A percentile compares a stretch with the other conserved stretches of the same genome.
Evolutionary conservation across 2,888 invertebrate genomes (phyloP).

Genomic region (Drosophila suboccidentalis): DNA sequence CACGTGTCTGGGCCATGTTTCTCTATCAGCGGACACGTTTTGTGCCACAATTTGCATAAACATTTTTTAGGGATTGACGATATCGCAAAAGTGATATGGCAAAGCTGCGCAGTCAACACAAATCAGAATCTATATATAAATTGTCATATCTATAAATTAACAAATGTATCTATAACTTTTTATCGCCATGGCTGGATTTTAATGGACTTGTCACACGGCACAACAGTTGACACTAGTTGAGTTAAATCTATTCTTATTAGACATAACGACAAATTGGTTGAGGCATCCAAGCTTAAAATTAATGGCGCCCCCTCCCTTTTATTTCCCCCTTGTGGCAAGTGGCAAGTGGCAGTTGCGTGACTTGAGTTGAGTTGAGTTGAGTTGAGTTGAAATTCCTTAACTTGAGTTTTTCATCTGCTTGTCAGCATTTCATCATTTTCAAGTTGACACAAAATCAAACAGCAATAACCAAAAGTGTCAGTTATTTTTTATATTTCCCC

Average conservation of each 20-base stretch:
- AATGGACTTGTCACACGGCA: constrained; percentile 63
- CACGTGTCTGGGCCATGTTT: constrained; percentile 66
- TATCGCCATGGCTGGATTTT: constrained; percentile 13
- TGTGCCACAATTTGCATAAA: constrained; percentile 46
- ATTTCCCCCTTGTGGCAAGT: not conserved
- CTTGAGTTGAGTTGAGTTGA: constrained; percentile 23
- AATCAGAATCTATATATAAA: constrained; percentile 12
- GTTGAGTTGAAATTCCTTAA: constrained; percentile 43
- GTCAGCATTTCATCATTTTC: constrained; percentile 62
- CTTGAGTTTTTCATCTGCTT: constrained; percentile 39
- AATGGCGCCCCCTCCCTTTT: not conserved
- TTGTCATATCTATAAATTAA: constrained; percentile 24
- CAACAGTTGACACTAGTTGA: constrained; percentile 21
- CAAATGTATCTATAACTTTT: constrained; percentile 13
- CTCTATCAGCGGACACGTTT: constrained; percentile 59
- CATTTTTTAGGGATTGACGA: constrained; percentile 35
- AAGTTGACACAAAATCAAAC: constrained; percentile 70
- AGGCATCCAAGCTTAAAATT: too few species aligned
- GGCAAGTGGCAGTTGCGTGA: constrained; percentile 7
- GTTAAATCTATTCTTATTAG: constrained; percentile 31
- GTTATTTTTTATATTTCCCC: constrained; percentile 28
- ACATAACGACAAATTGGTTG: constrained; percentile 6
- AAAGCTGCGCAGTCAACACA: constrained; percentile 60
- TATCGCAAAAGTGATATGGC: constrained; percentile 39
- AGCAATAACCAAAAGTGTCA: constrained; percentile 59